Conservation (phyloP, 2,113 vertebrate species). For the Orthonyx spaldingii region DNA sequence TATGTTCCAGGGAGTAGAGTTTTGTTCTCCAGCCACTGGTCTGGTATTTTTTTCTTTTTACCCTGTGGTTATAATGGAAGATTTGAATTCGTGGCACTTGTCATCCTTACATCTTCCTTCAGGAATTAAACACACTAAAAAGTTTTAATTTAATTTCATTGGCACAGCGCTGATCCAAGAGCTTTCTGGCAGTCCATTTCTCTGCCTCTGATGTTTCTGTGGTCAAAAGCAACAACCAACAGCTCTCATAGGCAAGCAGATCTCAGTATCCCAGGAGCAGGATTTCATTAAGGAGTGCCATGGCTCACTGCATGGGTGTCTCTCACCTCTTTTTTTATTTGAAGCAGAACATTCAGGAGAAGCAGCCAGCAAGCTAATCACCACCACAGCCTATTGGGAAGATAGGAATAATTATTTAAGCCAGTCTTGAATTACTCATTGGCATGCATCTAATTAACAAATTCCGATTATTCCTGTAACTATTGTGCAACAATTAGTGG, state of each 20-base stretch:
- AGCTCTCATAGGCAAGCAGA: not conserved
- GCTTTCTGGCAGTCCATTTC: constrained; percentile 3
- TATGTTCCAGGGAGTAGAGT: not conserved
- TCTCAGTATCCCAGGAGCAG: not conserved
- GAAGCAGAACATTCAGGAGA: constrained; percentile 28
- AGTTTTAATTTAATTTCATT: not conserved
- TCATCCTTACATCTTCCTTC: constrained; percentile 13
- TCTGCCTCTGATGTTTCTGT: not conserved
- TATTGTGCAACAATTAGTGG: constrained; percentile 68
- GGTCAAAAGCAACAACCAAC: not conserved
- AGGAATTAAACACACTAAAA: constrained; percentile 11
- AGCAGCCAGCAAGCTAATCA: constrained; percentile 18
- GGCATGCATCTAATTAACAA: constrained; percentile 63
- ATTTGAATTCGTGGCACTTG: constrained; percentile 1
- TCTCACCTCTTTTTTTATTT: constrained; percentile 22
- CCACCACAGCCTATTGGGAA: constrained; percentile 46
- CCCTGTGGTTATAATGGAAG: not conserved
- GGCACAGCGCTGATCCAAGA: not conserved
- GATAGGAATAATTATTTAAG: constrained; percentile 63
- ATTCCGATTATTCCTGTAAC: constrained; percentile 66
- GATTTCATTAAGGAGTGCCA: not conserved
- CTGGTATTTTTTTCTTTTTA: not conserved
- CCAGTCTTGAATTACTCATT: constrained; percentile 57
- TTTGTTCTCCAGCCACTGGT: not conserved
- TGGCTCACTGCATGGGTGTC: not conserved